Base-by-base conservation (phyloP, 1,140 invertebrate species). In the Pogonognathellus flavescens region DNA sequence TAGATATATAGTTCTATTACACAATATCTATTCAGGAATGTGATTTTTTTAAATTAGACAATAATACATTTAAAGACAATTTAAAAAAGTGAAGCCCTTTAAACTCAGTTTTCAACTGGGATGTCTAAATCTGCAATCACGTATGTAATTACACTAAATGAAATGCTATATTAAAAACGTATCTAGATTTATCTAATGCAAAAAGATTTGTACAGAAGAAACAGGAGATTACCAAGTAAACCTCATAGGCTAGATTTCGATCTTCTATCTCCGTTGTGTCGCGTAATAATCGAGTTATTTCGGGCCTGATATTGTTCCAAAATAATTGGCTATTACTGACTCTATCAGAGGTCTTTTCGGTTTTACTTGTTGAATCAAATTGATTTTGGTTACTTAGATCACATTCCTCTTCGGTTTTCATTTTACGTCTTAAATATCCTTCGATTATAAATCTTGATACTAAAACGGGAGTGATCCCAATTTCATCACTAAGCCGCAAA, bases 251-350 rank as follows among this genome's bases (percentile, higher is more conserved):
- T 22, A 97, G 91, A 88, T 93, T 90, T 83, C 92, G 92, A 90
- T 96, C 93, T 86, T 93, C 91, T 87, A 97, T 95, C 18, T 94
- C 88, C 18, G 93, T 93, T 20, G 95, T 94, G 89, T 96, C 94
- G 89, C 94, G 94, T 86, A 96, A 90, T 85, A 93, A 91, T 88
- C 93, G 92, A 83, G 93, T 93, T 6, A 95, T 89, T 82, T 88
- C 86, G 84, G 84, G 83, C 90, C 82, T 60, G 62, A 82, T 82
- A 62, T 60, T 76, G 1, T 13, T 83, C 81, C 80, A 72, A 72
- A 70, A 18, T 57, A 72, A 9, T 57, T 55, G 81, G 60, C 52
- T 31, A 82, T 22, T 59, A 18, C 10, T 18, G 14, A 31, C 31
- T 0, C n/a, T 10, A 55, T 22, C 41, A 16, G 49, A 8, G 14